Evolutionary conservation across 1,140 invertebrate species (phyloP), one percentile per base, ranked within the genome.

Genomic region (Atta colombica): DNA sequence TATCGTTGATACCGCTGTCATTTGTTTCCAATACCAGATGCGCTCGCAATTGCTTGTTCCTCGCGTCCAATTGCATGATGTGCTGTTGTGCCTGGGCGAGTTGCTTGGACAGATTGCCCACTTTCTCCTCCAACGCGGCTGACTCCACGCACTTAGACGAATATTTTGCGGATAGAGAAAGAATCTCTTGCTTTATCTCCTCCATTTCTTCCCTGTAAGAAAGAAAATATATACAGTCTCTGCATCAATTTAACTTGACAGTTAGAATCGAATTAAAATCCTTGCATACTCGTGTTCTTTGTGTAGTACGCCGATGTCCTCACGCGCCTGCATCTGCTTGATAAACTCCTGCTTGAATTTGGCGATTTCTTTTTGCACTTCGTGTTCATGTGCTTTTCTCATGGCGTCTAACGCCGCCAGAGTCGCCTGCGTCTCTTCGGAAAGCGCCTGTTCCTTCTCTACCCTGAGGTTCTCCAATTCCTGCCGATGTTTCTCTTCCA

Each of bases 121-220:
- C 96, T 93, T 98, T 97, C 94, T 99, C 98, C 92, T 98, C 98
- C 60, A 99, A 94, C 28, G 97, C 97, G 0, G 98, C 98, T 16
- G 98, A 98, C 94, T 99, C 98, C 66, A 99, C 96, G 95, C 98
- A 99, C 94, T 99, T 99, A 12, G 98, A 97, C 1, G 98, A 98
- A 94, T 99, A 98, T 92, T 98, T 98, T 88, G 99, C 97, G 1
- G 98, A 98, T 68, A 99, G 96, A 18, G 98, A 98, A 28, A 98
- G 95, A 91, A 99, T 98, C 94, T 99, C 98, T 87, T 97, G 96
- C 86, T 98, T 97, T 71, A 99, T 97, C 93, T 98, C 97, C 91
- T 98, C 97, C 96, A 98, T 97, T 94, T 98, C 98, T 91, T 97
- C 97, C 91, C 97, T 98, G 92, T 14, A 84, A 63, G 14, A 63